Conservation (phyloP, 2,797 vertebrate species). For the Takifugu rubripes region DNA sequence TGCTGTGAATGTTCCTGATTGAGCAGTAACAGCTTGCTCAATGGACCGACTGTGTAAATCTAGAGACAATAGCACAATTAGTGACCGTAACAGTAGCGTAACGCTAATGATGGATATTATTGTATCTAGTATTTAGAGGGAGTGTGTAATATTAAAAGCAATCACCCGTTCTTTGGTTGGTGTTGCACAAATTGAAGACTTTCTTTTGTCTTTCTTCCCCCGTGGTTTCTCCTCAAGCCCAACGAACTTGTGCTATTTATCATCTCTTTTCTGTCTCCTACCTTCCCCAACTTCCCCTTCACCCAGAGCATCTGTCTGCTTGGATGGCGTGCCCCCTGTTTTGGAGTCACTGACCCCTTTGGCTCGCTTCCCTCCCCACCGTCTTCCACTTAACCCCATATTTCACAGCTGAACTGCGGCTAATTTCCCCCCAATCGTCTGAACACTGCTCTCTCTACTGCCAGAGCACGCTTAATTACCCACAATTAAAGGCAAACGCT, state of each 20-base stretch:
- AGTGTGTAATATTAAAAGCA: too few species aligned
- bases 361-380: constrained; percentile 52
- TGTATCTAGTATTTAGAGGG: too few species aligned
- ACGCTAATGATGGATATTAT: too few species aligned
- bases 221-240: constrained; percentile 17
- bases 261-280: constrained; percentile 25
- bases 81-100: too few species aligned
- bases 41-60: background rate
- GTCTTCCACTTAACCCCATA: constrained; percentile 78
- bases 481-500: constrained; percentile 79
- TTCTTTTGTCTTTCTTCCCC: constrained; percentile 17
- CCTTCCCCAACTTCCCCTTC: constrained; percentile 21
- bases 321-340: constrained; percentile 52
- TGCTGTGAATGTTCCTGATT: background rate
- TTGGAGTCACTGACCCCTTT: constrained; percentile 63
- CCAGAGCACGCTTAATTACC: constrained; percentile 79
- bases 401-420: constrained; percentile 82
- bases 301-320: constrained; percentile 37
- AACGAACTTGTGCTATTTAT: constrained; percentile 22
- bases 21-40: background rate
- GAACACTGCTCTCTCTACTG: constrained; percentile 68
- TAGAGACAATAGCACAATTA: background rate
- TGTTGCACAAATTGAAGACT: constrained; percentile 1
- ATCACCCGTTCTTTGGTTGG: too few species aligned
- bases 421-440: constrained; percentile 74